Conservation (phyloP, 2,113 vertebrate genomes). For the Hemicordylus capensis region DNA sequence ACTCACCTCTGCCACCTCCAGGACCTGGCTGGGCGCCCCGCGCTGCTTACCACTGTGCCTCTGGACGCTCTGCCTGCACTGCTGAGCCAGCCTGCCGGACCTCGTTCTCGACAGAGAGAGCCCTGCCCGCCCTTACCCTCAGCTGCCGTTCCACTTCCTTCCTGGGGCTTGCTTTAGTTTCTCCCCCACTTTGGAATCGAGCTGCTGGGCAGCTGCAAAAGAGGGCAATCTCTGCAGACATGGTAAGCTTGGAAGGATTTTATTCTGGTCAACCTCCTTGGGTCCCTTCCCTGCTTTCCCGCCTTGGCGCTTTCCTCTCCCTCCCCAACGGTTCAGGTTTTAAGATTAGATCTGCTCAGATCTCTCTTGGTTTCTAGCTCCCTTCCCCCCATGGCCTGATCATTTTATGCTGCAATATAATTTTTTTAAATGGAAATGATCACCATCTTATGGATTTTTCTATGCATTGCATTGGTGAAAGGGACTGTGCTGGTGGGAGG, state of each 20-base stretch:
- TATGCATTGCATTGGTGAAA: background rate
- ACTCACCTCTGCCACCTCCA: no score
- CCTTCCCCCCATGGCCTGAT: background rate
- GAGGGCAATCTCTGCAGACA: constrained; percentile 70
- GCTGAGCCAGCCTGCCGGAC: no score
- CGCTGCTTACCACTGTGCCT: no score
- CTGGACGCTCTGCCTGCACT: no score
- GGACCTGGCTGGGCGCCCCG: no score
- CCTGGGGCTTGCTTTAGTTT: constrained; percentile 58
- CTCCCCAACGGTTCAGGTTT: constrained; percentile 27
- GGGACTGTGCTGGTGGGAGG: background rate
- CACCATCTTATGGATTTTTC: background rate
- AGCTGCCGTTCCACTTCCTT: constrained; percentile 25
- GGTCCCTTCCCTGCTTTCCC: constrained; percentile 5
- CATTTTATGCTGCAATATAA: constrained; percentile 2
- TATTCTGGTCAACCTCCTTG: constrained; percentile 25
- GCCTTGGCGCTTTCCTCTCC: no score
- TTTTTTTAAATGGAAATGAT: no score
- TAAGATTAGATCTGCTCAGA: background rate
- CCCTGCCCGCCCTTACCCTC: no score
- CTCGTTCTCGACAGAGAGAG: no score
- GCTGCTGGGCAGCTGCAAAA: constrained; percentile 46
- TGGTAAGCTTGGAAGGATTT: constrained; percentile 72
- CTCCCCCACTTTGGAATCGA: constrained; percentile 57
- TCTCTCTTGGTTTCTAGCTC: background rate